Evolutionary conservation across 2,797 vertebrate species (phyloP), one percentile per base, ranked within the genome.

Genomic region (Hozukius guyotensis): DNA sequence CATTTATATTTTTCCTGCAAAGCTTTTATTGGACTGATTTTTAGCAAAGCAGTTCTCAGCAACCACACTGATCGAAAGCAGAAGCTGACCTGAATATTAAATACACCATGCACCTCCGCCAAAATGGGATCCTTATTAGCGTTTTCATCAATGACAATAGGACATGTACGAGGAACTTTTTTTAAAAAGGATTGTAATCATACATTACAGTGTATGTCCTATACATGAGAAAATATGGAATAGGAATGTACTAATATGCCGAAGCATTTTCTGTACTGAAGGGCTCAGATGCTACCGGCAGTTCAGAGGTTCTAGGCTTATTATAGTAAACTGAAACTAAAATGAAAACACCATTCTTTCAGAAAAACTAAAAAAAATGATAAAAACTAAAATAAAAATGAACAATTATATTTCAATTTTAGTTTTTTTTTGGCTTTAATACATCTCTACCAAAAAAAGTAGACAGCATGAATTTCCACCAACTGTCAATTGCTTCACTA

Each of bases 21-120:
- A 85, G 78, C 63, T 77, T 77, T 88, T 82, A 85, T 82, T 77
- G 72, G 57, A 34, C 13, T 7, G 29, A 38, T 70, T 83, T 69
- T 69, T 55, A 63, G 10, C 18, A 57, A 64, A 53, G 13, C 18
- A 49, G 77, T 72, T 81, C 57, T 86, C 36, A 61, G 38, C 52
- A 79, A 46, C 52, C 36, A 14, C 6, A 7, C 52, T 46, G 56
- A 68, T 83, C 36, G 61, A 29, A 56, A 55, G 27, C 72, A 77
- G 53, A 42, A 64, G 61, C 59, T 64, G 9, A 55, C 29, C 63
- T 46, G 38, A 66, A 62, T 69, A 42, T 49, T 3, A 64, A 78
- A 55, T 16, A 27, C 52, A 56, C 11, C 36, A n/a, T 36, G 18
- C 20, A 70, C 65, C 31, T 42, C 2, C 4, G 11, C 24, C 61